phyloP scores from a whole-genome alignment of 2,113 vertebrate genomes.

The Bubalus kerabau region DNA sequence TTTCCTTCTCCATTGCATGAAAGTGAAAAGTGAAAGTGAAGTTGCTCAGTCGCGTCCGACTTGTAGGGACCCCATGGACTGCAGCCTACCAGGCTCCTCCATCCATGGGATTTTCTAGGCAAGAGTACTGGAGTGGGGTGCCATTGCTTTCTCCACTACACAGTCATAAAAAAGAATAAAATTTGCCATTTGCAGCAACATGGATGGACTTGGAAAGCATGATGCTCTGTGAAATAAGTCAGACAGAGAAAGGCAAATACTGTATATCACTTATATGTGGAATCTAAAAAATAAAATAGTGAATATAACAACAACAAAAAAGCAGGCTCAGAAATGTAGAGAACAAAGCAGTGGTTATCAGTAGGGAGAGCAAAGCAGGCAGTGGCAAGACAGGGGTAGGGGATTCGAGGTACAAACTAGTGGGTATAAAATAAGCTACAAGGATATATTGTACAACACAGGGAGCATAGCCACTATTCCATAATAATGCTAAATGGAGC shows the following conservation, averaged over 20 bases:
- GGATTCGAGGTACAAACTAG: background rate
- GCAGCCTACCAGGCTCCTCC: no score
- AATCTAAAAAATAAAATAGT: background rate
- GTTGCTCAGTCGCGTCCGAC: no score
- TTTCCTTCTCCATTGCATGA: no score
- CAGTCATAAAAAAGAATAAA: background rate
- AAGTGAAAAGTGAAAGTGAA: no score
- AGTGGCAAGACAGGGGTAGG: background rate
- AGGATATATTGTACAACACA: background rate
- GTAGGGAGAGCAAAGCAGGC: background rate
- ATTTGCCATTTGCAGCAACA: background rate
- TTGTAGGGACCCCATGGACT: no score
- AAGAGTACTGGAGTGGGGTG: no score
- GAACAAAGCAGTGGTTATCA: background rate
- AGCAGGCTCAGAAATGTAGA: background rate
- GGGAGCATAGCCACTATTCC: background rate
- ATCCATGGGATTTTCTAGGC: no score
- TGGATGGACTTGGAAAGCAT: background rate
- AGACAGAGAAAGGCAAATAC: background rate
- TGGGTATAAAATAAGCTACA: background rate
- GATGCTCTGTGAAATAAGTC: background rate
- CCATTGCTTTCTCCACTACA: background rate
- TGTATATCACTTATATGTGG: background rate
- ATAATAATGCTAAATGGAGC: background rate
- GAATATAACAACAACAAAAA: background rate